Conservation (phyloP, 2,888 invertebrate species). For the Parnassius glacialis region DNA sequence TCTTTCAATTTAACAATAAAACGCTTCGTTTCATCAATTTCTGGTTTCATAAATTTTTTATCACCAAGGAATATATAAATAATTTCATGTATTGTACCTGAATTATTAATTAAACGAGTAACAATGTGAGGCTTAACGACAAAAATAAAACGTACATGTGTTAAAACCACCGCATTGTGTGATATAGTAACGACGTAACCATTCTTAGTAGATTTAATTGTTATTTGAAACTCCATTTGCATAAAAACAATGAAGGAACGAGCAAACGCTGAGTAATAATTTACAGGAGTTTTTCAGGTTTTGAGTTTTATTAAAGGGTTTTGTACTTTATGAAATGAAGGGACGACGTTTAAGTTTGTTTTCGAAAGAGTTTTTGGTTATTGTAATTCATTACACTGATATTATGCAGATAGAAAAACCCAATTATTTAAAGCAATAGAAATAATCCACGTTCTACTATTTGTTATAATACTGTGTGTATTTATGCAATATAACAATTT, state of each 20-base stretch:
- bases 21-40: too few species aligned
- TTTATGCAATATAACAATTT: too few species aligned
- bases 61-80: too few species aligned
- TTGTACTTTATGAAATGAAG: neutral
- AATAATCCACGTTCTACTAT: too few species aligned
- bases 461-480: too few species aligned
- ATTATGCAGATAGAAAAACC: too few species aligned
- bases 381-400: too few species aligned
- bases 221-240: conserved; percentile 42
- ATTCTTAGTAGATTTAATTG: conserved; percentile 29
- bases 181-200: neutral
- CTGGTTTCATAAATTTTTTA: too few species aligned
- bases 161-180: conserved; percentile 11
- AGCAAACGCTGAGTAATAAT: conserved; percentile 38
- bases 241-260: conserved; percentile 45
- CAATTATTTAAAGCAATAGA: too few species aligned
- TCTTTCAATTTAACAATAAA: too few species aligned
- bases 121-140: neutral
- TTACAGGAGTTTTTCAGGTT: conserved; percentile 31
- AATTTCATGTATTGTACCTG: neutral
- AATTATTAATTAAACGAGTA: conserved; percentile 7
- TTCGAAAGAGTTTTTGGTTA: too few species aligned
- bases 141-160: conserved; percentile 7
- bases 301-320: conserved; percentile 23
- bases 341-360: too few species aligned